Evolutionary conservation across 2,888 invertebrate species (phyloP).

Genomic region (Platycnemis pennipes): DNA sequence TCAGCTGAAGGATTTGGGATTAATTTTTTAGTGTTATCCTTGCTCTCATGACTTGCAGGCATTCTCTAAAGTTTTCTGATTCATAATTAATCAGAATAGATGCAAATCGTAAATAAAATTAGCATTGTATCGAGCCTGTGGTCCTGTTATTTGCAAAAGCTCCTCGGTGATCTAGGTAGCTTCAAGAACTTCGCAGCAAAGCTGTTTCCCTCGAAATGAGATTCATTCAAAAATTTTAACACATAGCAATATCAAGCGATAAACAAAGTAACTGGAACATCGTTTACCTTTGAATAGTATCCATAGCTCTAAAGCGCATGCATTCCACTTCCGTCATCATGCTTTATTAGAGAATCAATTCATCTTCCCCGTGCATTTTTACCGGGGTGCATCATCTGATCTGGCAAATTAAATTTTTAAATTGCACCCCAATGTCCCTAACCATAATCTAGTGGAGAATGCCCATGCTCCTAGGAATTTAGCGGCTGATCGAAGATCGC

Average conservation of each 20-base stretch:
- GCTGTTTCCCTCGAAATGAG: not conserved
- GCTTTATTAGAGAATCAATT: too few species aligned
- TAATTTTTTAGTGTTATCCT: not conserved
- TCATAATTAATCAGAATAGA: not conserved
- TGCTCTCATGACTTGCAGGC: not conserved
- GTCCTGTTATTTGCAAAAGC: too few species aligned
- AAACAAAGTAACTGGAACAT: too few species aligned
- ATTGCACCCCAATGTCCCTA: not conserved
- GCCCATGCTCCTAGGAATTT: not conserved
- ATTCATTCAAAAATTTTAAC: not conserved
- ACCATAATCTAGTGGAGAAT: not conserved
- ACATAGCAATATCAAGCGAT: too few species aligned
- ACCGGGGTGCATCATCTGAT: not conserved
- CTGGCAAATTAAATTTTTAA: not conserved
- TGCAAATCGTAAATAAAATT: not conserved
- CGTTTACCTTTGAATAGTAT: too few species aligned
- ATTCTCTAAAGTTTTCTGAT: not conserved
- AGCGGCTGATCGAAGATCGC: not conserved
- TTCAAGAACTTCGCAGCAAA: too few species aligned
- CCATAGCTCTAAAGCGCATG: too few species aligned
- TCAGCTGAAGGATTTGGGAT: not conserved
- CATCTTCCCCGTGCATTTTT: not conserved
- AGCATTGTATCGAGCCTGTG: not conserved
- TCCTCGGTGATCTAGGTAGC: too few species aligned
- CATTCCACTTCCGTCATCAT: too few species aligned